Evolutionary conservation across 2,888 invertebrate genomes (phyloP), one percentile per base, ranked within the genome.

Genomic region (Eupithecia subfuscata): DNA sequence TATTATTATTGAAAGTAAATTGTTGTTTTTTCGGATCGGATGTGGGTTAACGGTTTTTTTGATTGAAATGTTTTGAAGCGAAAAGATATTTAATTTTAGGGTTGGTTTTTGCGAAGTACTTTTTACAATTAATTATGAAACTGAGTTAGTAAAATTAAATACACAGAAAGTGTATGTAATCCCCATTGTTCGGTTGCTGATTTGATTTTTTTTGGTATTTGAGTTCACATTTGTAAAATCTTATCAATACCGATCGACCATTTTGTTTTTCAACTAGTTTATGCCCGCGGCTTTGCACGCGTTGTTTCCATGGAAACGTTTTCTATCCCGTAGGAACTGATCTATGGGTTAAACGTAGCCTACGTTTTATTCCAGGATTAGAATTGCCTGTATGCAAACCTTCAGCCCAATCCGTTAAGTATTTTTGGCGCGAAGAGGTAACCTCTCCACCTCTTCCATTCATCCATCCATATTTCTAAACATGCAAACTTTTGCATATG

Each of bases 1-100:
- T 79, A 78, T 82, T 79, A 82, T 82, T 83, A 82, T 80, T 80
- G 30, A 76, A 82, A 80, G 82, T 80, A 81, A 77, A 84, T 79
- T 82, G 81, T 80, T 82, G 80, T 78, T 78, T 79, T 78, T 78
- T 77, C 60, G 52, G 64, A 75, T 65, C 64, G 70, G 60, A 81
- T 79, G 74, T 81, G 81, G 80, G 77, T 68, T 78, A 78, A 78
- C 78, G 78, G 78, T 76, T 78, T 78, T 78, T 75, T 67, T 30
- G 34, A 67, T 56, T 56, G 52, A 34, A 67, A 75, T 48, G 37
- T 69, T 45, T 68, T 52, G 43, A 68, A 40, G 68, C 43, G 43
- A 22, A 18, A 68, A 12, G 37, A n/a, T 22, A 56, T 70, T 70
- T 40, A 0, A 22, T 43, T 30, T 71, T 25, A 25, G n/a, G 40